Evolutionary conservation across 92 coral and sea anemone species (phyloP).

Genomic region (Actinostola sp.): DNA sequence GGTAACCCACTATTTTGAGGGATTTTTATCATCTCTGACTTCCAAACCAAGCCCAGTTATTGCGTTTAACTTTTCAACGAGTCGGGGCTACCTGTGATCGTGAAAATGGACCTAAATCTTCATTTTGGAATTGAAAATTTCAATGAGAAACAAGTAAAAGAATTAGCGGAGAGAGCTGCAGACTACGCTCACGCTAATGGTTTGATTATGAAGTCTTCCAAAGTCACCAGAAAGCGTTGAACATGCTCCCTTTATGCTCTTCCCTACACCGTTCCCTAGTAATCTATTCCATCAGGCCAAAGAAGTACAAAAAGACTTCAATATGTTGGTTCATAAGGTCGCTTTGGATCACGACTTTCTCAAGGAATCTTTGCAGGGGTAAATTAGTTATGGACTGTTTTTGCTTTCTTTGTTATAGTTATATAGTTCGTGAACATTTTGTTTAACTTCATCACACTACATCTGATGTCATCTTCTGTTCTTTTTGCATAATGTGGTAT

Average conservation of each 20-base stretch:
- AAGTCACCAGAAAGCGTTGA: slow-evolving; percentile 5
- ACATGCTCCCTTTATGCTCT: slow-evolving; percentile 87
- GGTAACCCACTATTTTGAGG: not conserved
- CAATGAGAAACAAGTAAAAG: slow-evolving; percentile 10
- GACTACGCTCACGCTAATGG: slow-evolving; percentile 18
- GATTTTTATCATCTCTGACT: not conserved
- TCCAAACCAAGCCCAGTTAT: slow-evolving; percentile 11
- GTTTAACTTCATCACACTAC: not conserved
- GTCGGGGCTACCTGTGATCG: not conserved
- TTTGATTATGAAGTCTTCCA: not conserved
- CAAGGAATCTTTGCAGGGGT: slow-evolving; percentile 80
- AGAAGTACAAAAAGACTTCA: slow-evolving; percentile 84
- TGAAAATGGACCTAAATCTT: slow-evolving; percentile 21
- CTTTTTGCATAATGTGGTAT: too few relatives aligned
- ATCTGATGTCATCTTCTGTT: too few relatives aligned
- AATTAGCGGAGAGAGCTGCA: slow-evolving; percentile 13
- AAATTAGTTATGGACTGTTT: not conserved
- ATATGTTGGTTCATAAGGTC: slow-evolving; percentile 79
- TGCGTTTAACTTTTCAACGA: not conserved
- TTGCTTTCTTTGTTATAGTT: too few relatives aligned
- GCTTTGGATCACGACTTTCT: slow-evolving; percentile 90
- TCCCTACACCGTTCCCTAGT: slow-evolving; percentile 80
- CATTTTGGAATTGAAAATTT: slow-evolving; percentile 9
- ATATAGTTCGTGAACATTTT: too few relatives aligned
- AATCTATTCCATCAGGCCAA: slow-evolving; percentile 66